These are phyloP conservation scores for Dorcus parallelipipedus DNA, from an alignment of 2,888 invertebrate species.

Conservation along the genomic window DNA sequence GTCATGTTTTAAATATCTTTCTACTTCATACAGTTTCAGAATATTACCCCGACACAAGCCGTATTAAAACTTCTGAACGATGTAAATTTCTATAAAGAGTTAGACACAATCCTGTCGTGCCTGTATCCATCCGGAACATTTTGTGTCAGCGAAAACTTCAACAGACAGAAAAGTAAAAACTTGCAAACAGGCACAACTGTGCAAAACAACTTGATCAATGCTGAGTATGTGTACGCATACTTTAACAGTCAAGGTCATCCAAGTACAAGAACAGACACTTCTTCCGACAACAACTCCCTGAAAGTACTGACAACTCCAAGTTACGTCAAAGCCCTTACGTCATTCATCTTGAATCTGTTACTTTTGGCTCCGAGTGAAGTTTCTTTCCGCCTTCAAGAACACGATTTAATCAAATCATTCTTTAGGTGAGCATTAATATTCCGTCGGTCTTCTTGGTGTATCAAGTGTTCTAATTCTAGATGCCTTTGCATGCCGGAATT, in stretches of 20 bases:
- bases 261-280: slow-evolving; percentile 15
- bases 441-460: slow-evolving; percentile 10
- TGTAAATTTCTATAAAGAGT: slow-evolving; percentile 37
- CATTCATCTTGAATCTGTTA: slow-evolving; percentile 50
- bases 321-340: slow-evolving; percentile 47
- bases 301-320: slow-evolving; percentile 47
- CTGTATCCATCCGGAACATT: slow-evolving; percentile 29
- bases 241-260: slow-evolving; percentile 9
- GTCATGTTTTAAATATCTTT: no score
- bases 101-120: slow-evolving; percentile 32
- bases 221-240: slow-evolving; percentile 13
- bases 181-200: no score
- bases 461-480: slow-evolving; percentile 11
- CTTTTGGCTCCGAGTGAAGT: slow-evolving; percentile 46
- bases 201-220: not conserved
- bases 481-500: slow-evolving; percentile 20
- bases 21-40: no score
- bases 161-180: no score
- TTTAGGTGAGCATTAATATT: slow-evolving; percentile 44
- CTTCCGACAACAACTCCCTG: slow-evolving; percentile 1
- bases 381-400: slow-evolving; percentile 46
- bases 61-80: slow-evolving; percentile 33
- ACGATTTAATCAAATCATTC: slow-evolving; percentile 50
- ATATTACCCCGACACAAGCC: slow-evolving; percentile 5
- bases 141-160: slow-evolving; percentile 3